phyloP scores from a whole-genome alignment of 2,888 invertebrate species.

The Toxonevra muliebris region DNA sequence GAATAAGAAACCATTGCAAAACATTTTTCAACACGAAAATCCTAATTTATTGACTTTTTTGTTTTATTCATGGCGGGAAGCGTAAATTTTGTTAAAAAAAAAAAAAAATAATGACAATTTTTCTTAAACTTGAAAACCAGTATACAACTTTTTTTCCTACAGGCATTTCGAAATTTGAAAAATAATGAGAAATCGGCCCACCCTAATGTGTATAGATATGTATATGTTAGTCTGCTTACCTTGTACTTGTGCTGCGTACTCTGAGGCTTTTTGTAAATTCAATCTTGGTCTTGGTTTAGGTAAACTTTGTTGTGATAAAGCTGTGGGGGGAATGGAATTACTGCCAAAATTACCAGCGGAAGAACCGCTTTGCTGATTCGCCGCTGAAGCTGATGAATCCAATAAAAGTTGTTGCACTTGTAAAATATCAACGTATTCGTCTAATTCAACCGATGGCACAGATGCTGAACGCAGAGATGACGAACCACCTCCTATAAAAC shows the following conservation, averaged over 20 bases:
- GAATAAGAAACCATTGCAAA: too few species aligned
- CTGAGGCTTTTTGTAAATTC: conserved; percentile 64
- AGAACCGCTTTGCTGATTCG: conserved; percentile 41
- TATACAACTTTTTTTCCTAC: too few species aligned
- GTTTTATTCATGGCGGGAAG: too few species aligned
- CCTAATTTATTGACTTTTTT: too few species aligned
- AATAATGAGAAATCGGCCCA: too few species aligned
- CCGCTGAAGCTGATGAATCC: conserved; percentile 64
- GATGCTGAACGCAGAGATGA: conserved; percentile 17
- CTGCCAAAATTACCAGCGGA: conserved; percentile 25
- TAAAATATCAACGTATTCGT: conserved; percentile 85
- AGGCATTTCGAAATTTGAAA: too few species aligned
- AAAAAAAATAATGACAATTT: too few species aligned
- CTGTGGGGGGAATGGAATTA: conserved; percentile 31
- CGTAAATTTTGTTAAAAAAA: too few species aligned
- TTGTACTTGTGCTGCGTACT: conserved; percentile 64
- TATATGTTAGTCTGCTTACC: conserved; percentile 47
- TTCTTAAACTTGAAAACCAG: too few species aligned
- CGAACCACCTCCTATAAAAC: conserved; percentile 18
- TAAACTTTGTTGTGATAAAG: conserved; percentile 48
- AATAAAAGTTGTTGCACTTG: conserved; percentile 81
- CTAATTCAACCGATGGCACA: conserved; percentile 59
- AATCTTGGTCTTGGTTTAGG: conserved; percentile 62
- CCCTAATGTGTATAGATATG: too few species aligned
- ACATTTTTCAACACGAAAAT: too few species aligned